phyloP scores from a whole-genome alignment of 2,113 vertebrate species.

The Amphiprion percula region DNA sequence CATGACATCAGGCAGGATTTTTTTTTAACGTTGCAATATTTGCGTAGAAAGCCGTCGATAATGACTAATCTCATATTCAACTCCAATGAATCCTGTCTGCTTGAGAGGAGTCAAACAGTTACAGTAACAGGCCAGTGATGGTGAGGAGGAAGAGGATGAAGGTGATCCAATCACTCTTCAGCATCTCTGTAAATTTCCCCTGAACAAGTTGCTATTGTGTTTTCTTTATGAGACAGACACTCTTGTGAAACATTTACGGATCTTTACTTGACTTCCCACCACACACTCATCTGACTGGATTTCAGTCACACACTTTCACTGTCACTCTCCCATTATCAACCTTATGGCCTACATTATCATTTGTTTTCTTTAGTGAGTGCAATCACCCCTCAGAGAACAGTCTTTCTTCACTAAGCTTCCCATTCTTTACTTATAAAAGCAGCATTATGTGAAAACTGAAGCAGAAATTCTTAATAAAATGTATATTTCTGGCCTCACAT shows the following conservation, averaged over 20 bases:
- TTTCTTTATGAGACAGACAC: not conserved
- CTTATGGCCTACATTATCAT: not conserved
- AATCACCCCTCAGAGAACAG: not conserved
- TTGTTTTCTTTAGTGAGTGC: conserved; percentile 4
- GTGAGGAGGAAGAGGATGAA: conserved; percentile 12
- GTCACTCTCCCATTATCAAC: not conserved
- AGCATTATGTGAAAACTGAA: not conserved
- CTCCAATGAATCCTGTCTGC: not conserved
- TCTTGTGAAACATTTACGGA: conserved; percentile 28
- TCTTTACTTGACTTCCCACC: conserved; percentile 16
- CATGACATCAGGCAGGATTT: conserved; percentile 30
- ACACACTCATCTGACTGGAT: conserved; percentile 20
- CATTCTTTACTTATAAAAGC: not conserved
- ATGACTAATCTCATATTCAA: conserved; percentile 44
- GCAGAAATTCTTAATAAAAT: not conserved
- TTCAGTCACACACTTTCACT: not conserved
- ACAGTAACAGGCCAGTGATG: not conserved
- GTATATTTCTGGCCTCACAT: not conserved
- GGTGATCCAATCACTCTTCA: not conserved
- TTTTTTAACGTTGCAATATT: not conserved
- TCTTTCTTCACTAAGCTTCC: not conserved
- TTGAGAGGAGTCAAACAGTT: too few relatives aligned
- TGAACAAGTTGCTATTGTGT: not conserved
- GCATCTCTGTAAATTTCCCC: not conserved
- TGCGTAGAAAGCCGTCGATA: not conserved